Percentiles rank a stretch among this genome's conserved stretches.
phyloP scores from a whole-genome alignment of 2,113 vertebrate species.

The Uria lomvia region DNA sequence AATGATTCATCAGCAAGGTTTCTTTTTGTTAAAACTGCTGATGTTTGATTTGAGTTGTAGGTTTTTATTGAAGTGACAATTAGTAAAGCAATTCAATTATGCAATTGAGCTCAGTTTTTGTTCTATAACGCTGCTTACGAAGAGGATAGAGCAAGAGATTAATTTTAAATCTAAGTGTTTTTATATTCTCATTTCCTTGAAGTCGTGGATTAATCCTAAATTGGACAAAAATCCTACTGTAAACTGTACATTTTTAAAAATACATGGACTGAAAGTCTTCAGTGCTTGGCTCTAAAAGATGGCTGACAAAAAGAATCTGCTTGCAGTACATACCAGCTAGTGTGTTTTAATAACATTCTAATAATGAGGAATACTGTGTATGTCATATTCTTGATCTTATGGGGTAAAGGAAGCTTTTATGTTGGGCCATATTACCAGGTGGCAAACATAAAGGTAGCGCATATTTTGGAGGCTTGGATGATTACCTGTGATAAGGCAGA shows the following conservation, averaged over 20 bases:
- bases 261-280: not conserved
- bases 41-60: constrained; percentile 36
- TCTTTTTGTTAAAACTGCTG: constrained; percentile 20
- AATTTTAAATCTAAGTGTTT: not conserved
- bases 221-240: not conserved
- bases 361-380: not conserved
- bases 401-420: not conserved
- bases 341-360: not conserved
- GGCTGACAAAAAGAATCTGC: constrained; percentile 59
- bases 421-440: not conserved
- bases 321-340: not conserved
- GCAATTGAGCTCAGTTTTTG: not conserved
- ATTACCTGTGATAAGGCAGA: not conserved
- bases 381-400: not conserved
- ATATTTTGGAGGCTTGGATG: not conserved
- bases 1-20: constrained; percentile 30
- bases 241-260: not conserved
- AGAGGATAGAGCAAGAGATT: not conserved
- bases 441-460: not conserved
- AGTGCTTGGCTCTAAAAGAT: not conserved
- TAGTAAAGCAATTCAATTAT: not conserved
- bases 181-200: not conserved
- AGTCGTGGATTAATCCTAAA: not conserved
- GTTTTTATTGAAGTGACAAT: not conserved
- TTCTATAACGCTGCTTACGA: not conserved